Evolutionary conservation across 2,113 vertebrate species (phyloP).

Genomic region (Manacus vitellinus): DNA sequence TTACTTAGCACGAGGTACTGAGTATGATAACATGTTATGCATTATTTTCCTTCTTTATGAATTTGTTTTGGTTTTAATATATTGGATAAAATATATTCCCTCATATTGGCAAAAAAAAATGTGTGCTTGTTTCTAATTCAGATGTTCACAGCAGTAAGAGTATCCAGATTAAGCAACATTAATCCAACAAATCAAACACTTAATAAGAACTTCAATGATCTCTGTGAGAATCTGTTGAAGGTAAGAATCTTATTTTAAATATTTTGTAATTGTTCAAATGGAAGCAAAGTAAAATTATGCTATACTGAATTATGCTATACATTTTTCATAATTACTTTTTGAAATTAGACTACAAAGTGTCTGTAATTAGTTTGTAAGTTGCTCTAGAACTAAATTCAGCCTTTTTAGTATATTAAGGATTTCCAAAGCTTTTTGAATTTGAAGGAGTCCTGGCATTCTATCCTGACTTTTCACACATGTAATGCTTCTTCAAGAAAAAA

Average conservation of each 20-base stretch:
- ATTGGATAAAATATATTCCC: background rate
- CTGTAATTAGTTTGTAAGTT: background rate
- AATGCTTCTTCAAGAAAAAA: background rate
- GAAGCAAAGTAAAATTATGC: background rate
- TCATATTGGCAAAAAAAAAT: background rate
- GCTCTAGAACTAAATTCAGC: background rate
- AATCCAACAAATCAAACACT: slow-evolving; percentile 94
- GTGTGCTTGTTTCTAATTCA: slow-evolving; percentile 56
- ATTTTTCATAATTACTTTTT: background rate
- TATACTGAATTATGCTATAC: background rate
- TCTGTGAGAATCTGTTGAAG: slow-evolving; percentile 97
- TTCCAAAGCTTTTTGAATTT: background rate
- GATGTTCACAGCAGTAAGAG: slow-evolving; percentile 98
- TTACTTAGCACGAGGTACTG: background rate
- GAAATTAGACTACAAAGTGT: background rate
- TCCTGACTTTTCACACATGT: background rate
- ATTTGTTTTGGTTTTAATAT: background rate
- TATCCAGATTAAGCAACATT: slow-evolving; percentile 87
- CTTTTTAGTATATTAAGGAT: background rate
- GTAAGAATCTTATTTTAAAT: slow-evolving; percentile 67
- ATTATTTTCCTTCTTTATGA: background rate
- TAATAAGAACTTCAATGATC: slow-evolving; percentile 96
- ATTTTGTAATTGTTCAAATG: background rate
- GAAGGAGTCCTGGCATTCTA: background rate
- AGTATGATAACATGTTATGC: background rate